phyloP scores from a whole-genome alignment of 2,888 invertebrate genomes.

The Muschampia plurimacula region DNA sequence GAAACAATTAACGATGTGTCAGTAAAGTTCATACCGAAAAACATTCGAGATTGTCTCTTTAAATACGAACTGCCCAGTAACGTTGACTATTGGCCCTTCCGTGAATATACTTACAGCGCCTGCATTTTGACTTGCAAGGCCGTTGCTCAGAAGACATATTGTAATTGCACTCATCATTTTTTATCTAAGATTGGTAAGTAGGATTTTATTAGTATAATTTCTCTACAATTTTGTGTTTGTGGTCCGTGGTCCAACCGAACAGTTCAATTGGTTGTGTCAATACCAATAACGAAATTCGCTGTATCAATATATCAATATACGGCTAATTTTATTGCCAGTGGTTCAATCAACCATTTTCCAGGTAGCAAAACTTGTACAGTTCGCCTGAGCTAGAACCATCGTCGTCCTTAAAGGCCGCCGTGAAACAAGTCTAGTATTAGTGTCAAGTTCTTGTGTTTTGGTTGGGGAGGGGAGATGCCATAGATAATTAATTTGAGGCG shows the following conservation, averaged over 20 bases:
- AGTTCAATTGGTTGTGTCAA: no score
- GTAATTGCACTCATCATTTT: constrained; percentile 88
- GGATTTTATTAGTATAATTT: neutral
- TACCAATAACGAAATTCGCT: no score
- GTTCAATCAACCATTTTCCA: no score
- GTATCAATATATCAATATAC: no score
- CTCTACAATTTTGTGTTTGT: neutral
- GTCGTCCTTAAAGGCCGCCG: no score
- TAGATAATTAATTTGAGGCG: no score
- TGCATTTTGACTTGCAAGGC: constrained; percentile 87
- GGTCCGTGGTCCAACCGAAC: neutral
- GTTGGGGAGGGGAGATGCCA: no score
- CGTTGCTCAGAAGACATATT: constrained; percentile 76
- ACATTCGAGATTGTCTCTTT: constrained; percentile 84
- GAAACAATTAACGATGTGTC: constrained; percentile 86
- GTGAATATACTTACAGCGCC: constrained; percentile 85
- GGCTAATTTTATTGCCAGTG: no score
- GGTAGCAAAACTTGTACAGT: no score
- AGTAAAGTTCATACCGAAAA: constrained; percentile 75
- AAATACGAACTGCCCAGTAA: constrained; percentile 79
- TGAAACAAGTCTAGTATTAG: no score
- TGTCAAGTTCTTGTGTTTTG: no score
- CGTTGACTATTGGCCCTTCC: constrained; percentile 74
- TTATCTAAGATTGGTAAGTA: constrained; percentile 83
- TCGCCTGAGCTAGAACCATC: no score